These are phyloP conservation scores for Embidobia sp. DNA, from an alignment of 2,888 invertebrate species.

Conservation along the genomic window DNA sequence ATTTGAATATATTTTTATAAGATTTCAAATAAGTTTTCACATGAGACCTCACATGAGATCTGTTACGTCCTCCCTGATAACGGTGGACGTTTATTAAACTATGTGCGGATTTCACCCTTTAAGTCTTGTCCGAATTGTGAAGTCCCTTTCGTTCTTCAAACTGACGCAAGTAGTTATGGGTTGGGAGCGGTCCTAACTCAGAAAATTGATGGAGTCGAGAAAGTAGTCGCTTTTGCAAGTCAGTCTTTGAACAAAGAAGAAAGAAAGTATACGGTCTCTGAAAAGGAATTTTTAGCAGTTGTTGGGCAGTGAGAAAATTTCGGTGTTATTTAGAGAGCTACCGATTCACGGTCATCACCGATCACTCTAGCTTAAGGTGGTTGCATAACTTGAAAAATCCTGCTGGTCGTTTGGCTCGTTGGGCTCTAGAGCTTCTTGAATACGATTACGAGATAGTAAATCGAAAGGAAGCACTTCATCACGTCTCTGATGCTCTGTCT, in stretches of 20 bases:
- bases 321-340: constrained; percentile 6
- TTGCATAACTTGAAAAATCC: constrained; percentile 4
- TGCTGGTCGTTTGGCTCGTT: neutral
- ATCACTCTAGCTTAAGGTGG: constrained; percentile 13
- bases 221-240: constrained; percentile 62
- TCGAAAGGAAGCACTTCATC: constrained; percentile 8
- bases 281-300: constrained; percentile 4
- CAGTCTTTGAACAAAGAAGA: constrained; percentile 24
- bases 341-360: neutral
- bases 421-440: neutral
- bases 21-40: too few species aligned
- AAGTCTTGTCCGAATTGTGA: constrained; percentile 59
- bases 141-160: neutral
- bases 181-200: constrained; percentile 25
- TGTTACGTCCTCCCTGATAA: too few species aligned
- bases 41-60: too few species aligned
- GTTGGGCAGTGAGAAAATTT: constrained; percentile 3
- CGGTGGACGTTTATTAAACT: too few species aligned
- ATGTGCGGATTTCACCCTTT: too few species aligned
- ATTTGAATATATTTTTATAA: too few species aligned
- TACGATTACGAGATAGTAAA: constrained; percentile 4
- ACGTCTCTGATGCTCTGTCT: constrained; percentile 9
- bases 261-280: constrained; percentile 19
- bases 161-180: constrained; percentile 9
- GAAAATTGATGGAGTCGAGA: too few species aligned